Evolutionary conservation across 2,797 vertebrate species (phyloP), one percentile per base, ranked within the genome.

Genomic region (Macropus fuliginosus): DNA sequence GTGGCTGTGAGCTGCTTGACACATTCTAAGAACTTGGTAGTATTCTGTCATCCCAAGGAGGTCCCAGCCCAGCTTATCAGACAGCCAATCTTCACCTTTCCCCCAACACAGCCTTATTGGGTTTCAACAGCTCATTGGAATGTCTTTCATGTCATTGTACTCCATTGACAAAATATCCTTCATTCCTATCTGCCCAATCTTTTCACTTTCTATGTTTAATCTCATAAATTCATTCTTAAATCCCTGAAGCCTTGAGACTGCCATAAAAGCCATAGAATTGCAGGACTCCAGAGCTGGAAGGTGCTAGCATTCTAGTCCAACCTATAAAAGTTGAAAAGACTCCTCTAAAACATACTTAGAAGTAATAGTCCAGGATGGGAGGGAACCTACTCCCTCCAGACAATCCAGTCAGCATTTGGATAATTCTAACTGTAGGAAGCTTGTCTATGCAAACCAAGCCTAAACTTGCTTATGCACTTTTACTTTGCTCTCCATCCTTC

Each of bases 171-270:
- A 46, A 87, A 46, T 87, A 46, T 2, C 9, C 1, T 87, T 87
- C 40, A 4, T 87, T 87, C 40, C 74, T 87, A 1, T 94, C 91
- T 94, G 94, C 91, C 50, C 29, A 92, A 9, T 94, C 18, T 97
- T 57, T 92, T 95, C 52, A 91, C 50, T 96, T 94, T 74, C 16
- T 87, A 50, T 50, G 27, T 87, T 87, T 87, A 87, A 87, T 50
- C 40, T 87, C 40, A 46, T 40, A 87, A 27, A 40, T 87, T 46
- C 74, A 87, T 50, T 87, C 50, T 87, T 50, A 50, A 87, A 87
- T 87, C 74, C 21, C 40, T 87, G 40, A 40, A 87, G 40, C 40
- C 74, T 50, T 87, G 40, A 87, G 74, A 50, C 40, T 50, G 40
- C 40, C 74, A 27, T 87, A 50, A 27, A 87, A 87, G 40, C 24